Percentiles rank a stretch among this genome's conserved stretches.
These are phyloP conservation scores for Notechis scutatus DNA, from an alignment of 2,113 vertebrate species.

Conservation along the genomic window DNA sequence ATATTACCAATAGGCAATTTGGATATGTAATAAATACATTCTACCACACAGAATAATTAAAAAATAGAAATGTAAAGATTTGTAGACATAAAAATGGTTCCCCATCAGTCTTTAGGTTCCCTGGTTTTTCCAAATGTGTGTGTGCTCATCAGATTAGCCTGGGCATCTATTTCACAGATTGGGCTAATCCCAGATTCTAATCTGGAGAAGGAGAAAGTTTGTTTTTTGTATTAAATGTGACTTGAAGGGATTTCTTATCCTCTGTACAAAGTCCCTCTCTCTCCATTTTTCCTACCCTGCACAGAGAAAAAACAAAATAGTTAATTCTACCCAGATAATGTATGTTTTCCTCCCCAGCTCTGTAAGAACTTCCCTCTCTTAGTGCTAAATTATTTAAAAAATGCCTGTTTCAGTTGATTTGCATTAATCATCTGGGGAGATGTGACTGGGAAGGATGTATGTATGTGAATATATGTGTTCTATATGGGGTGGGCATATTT, in stretches of 20 bases:
- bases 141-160: background rate
- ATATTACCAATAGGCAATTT: background rate
- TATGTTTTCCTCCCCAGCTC: background rate
- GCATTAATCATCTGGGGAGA: background rate
- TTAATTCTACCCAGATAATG: background rate
- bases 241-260: background rate
- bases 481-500: background rate
- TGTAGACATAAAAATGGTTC: background rate
- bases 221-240: background rate
- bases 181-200: background rate
- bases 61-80: background rate
- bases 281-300: background rate
- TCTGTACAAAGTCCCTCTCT: background rate
- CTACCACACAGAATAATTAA: background rate
- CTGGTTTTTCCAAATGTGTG: background rate
- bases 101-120: background rate
- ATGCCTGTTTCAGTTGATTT: background rate
- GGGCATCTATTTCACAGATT: background rate
- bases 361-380: background rate
- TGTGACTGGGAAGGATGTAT: background rate
- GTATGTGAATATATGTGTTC: background rate
- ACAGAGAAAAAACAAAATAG: background rate
- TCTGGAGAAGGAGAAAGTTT: background rate
- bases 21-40: background rate
- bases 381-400: background rate